A percentile compares a stretch with the other conserved stretches of the same genome.
Conservation (phyloP, 2,797 vertebrate genomes). For the Peromyscus melanophrys region DNA sequence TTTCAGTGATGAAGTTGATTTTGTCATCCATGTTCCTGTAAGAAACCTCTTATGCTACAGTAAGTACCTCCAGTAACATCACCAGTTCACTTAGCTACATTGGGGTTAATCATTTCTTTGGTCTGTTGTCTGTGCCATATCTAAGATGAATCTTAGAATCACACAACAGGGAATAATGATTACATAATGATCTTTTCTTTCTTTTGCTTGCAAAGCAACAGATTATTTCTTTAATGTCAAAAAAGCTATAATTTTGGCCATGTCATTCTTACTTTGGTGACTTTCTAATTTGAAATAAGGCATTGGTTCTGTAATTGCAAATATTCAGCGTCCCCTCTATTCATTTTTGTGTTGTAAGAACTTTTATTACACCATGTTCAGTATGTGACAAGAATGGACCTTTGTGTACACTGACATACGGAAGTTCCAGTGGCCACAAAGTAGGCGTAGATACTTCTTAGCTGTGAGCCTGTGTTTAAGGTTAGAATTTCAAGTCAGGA, state of each 20-base stretch:
- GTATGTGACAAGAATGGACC: neutral
- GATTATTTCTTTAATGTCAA: neutral
- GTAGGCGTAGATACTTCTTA: neutral
- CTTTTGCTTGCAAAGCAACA: conserved; percentile 53
- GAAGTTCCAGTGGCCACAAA: neutral
- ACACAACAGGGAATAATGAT: neutral
- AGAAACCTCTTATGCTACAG: neutral
- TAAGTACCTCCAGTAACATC: neutral
- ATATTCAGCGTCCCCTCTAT: neutral
- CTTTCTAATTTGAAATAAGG: conserved; percentile 52
- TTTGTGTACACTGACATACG: neutral
- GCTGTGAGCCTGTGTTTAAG: neutral
- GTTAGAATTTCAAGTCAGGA: neutral
- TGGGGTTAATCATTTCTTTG: neutral
- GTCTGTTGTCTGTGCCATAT: neutral
- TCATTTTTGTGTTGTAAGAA: conserved; percentile 36
- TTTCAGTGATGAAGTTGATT: neutral
- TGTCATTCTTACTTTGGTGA: conserved; percentile 39
- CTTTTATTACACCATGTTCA: conserved; percentile 51
- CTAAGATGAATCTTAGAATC: neutral
- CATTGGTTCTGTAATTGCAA: conserved; percentile 48
- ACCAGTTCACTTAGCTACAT: neutral
- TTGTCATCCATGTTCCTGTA: neutral
- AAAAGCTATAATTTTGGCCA: neutral
- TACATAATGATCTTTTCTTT: conserved; percentile 20